A percentile compares a stretch with the other conserved stretches of the same genome.
These are phyloP conservation scores for Embidobia sp. DNA, from an alignment of 2,888 invertebrate genomes.

Conservation along the genomic window DNA sequence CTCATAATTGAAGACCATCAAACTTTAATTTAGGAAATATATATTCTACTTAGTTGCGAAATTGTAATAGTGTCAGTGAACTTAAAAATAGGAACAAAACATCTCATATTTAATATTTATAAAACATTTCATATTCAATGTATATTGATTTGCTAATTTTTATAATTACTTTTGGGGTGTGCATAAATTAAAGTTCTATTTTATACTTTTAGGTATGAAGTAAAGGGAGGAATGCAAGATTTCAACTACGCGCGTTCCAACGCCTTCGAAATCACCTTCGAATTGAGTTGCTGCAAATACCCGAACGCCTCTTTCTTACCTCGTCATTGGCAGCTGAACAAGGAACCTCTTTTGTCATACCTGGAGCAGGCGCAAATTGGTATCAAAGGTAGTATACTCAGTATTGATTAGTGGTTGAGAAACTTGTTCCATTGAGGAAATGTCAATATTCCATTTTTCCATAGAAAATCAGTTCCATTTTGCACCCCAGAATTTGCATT, in stretches of 20 bases:
- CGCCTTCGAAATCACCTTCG: conserved; percentile 98
- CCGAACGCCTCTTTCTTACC: conserved; percentile 88
- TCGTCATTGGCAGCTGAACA: conserved; percentile 92
- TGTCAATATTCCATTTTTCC: too few species aligned
- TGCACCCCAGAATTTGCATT: too few species aligned
- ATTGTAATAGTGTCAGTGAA: too few species aligned
- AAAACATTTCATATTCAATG: not conserved
- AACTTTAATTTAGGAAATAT: too few species aligned
- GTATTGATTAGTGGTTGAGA: too few species aligned
- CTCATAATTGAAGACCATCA: too few species aligned
- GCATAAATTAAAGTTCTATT: conserved; percentile 54
- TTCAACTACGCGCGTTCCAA: conserved; percentile 98
- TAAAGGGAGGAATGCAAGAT: conserved; percentile 97
- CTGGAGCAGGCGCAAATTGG: conserved; percentile 92
- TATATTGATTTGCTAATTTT: conserved; percentile 11
- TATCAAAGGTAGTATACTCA: conserved; percentile 83
- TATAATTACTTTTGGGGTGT: conserved; percentile 9
- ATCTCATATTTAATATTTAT: too few species aligned
- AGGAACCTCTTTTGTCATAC: conserved; percentile 91
- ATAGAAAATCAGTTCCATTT: too few species aligned
- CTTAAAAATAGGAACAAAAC: too few species aligned
- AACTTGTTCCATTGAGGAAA: too few species aligned
- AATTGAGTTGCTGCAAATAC: conserved; percentile 97
- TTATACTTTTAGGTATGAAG: conserved; percentile 75
- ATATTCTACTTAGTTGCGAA: too few species aligned